A percentile compares a stretch with the other conserved stretches of the same genome.
Evolutionary conservation across 2,797 vertebrate genomes (phyloP).

Genomic region (Coilia nasus): DNA sequence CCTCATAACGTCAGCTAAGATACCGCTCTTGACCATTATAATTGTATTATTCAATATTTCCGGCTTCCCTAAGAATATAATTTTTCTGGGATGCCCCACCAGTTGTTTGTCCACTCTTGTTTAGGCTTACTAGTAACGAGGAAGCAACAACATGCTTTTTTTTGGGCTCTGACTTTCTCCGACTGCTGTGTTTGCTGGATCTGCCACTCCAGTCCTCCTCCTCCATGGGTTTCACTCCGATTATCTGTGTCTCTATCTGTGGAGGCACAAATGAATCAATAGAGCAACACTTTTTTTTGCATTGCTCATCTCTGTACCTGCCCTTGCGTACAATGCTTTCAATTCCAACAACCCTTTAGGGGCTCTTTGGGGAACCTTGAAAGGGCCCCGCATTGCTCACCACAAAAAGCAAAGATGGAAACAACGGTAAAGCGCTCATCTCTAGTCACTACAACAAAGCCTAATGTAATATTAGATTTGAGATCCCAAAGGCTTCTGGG

Average conservation of each 20-base stretch:
- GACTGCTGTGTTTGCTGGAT: slow-evolving; percentile 43
- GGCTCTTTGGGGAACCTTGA: neutral
- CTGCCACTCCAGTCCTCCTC: slow-evolving; percentile 7
- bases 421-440: neutral
- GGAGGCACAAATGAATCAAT: neutral
- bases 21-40: slow-evolving; percentile 3
- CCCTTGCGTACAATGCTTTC: neutral
- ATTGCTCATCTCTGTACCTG: neutral
- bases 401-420: neutral
- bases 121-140: slow-evolving; percentile 27
- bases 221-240: neutral
- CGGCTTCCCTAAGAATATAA: neutral
- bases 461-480: slow-evolving; percentile 7
- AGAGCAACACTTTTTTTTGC: neutral
- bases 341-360: neutral
- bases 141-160: slow-evolving; percentile 37
- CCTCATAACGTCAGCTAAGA: neutral
- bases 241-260: neutral
- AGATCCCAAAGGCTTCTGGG: neutral
- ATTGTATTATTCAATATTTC: slow-evolving; percentile 10
- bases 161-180: slow-evolving; percentile 40
- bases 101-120: slow-evolving; percentile 15
- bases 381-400: neutral
- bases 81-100: neutral
- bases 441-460: neutral